These are phyloP conservation scores for Diadromus collaris DNA, from an alignment of 2,888 invertebrate genomes.

Conservation along the genomic window DNA sequence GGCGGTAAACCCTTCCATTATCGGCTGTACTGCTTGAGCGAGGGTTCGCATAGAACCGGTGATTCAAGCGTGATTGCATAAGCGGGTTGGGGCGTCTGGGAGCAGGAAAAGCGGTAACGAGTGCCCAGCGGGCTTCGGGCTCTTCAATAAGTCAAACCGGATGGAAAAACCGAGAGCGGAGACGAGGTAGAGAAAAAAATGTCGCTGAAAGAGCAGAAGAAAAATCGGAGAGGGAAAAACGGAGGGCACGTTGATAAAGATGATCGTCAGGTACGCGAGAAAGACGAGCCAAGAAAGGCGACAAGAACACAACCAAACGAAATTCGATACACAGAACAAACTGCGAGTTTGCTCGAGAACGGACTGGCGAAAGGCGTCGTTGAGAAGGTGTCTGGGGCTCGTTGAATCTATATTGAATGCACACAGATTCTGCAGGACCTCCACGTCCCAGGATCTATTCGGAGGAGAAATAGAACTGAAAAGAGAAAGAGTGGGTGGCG, in stretches of 20 bases:
- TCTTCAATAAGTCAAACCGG: slow-evolving; percentile 37
- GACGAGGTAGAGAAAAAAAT: slow-evolving; percentile 27
- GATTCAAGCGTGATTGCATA: slow-evolving; percentile 53
- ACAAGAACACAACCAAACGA: slow-evolving; percentile 35
- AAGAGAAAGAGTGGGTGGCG: slow-evolving; percentile 2
- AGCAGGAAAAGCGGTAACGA: slow-evolving; percentile 53
- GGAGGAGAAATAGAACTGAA: slow-evolving; percentile 43
- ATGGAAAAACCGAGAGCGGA: slow-evolving; percentile 13
- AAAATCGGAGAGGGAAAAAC: background rate
- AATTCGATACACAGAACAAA: slow-evolving; percentile 47
- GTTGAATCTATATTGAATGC: slow-evolving; percentile 25
- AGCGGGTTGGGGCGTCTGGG: slow-evolving; percentile 9
- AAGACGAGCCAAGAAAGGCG: background rate
- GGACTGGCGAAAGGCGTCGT: slow-evolving; percentile 34
- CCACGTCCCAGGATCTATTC: slow-evolving; percentile 29
- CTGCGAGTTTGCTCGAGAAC: slow-evolving; percentile 54
- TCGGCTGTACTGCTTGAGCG: slow-evolving; percentile 12
- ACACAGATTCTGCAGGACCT: slow-evolving; percentile 39
- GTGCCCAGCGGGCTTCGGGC: slow-evolving; percentile 50
- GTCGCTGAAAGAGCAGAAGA: slow-evolving; percentile 12
- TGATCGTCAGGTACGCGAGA: background rate
- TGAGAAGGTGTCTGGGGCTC: background rate
- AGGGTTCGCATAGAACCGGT: slow-evolving; percentile 10
- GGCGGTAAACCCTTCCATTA: slow-evolving; percentile 27
- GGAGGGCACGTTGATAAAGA: slow-evolving; percentile 10